A percentile compares a stretch with the other conserved stretches of the same genome.
These are phyloP conservation scores for Heliconius aoede DNA, from an alignment of 2,888 invertebrate species.

Conservation along the genomic window DNA sequence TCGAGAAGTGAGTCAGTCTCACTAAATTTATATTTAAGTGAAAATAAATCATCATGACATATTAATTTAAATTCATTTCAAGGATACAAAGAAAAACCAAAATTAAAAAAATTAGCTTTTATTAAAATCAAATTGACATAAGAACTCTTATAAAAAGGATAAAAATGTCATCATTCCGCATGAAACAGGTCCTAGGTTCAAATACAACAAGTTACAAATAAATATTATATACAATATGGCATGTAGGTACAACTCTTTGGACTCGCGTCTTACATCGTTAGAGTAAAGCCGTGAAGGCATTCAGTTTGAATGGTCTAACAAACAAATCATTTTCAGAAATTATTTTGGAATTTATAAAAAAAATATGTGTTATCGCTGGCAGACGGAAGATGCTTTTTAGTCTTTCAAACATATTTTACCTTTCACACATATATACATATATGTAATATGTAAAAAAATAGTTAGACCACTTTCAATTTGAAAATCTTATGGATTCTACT, in stretches of 20 bases:
- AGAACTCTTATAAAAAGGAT: slow-evolving; percentile 52
- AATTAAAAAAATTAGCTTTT: slow-evolving; percentile 58
- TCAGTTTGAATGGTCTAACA: not conserved
- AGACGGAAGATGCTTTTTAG: not conserved
- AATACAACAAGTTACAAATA: slow-evolving; percentile 53
- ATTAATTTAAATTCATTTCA: not conserved
- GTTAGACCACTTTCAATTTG: not conserved
- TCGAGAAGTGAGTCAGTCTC: no score
- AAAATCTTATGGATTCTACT: not conserved
- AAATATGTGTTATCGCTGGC: no score
- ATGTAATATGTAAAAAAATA: no score
- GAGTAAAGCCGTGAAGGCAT: slow-evolving; percentile 17
- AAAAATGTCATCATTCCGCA: slow-evolving; percentile 44
- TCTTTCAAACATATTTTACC: no score
- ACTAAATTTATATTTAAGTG: no score
- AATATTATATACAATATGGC: slow-evolving; percentile 57
- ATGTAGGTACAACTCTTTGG: slow-evolving; percentile 73
- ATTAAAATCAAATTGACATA: slow-evolving; percentile 57
- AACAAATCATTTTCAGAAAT: not conserved
- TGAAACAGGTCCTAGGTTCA: slow-evolving; percentile 29
- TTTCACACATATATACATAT: no score
- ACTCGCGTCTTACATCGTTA: slow-evolving; percentile 51
- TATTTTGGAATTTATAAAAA: no score
- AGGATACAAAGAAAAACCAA: slow-evolving; percentile 44
- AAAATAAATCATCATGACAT: not conserved